These are phyloP conservation scores for Esox niger DNA, from an alignment of 2,113 vertebrate species.

Conservation along the genomic window DNA sequence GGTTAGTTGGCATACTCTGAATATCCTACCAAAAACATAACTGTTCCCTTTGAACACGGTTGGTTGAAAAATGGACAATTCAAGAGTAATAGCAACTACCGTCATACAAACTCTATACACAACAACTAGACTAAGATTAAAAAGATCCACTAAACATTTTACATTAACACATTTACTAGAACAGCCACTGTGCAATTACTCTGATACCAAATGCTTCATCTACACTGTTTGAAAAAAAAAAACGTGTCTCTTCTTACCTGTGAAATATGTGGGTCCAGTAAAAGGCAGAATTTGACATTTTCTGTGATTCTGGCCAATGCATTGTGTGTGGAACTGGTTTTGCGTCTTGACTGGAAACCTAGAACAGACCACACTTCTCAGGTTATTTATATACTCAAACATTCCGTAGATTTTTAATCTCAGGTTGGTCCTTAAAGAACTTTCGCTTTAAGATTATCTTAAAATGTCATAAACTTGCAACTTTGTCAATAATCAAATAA, in stretches of 20 bases:
- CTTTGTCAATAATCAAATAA: background rate
- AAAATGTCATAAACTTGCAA: background rate
- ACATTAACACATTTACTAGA: too few relatives aligned
- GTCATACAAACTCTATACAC: too few relatives aligned
- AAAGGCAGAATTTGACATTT: conserved; percentile 11
- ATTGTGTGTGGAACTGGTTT: conserved; percentile 35
- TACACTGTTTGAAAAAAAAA: too few relatives aligned
- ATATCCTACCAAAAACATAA: too few relatives aligned
- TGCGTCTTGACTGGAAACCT: conserved; percentile 46
- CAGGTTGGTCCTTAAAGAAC: background rate
- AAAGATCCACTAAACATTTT: too few relatives aligned
- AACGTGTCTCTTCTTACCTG: conserved; percentile 54
- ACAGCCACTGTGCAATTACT: too few relatives aligned
- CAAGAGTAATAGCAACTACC: too few relatives aligned
- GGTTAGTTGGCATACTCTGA: too few relatives aligned
- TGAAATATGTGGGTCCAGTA: conserved; percentile 23
- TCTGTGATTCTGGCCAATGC: conserved; percentile 24
- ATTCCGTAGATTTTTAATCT: background rate
- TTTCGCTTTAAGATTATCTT: background rate
- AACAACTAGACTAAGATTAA: too few relatives aligned
- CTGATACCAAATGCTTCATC: too few relatives aligned
- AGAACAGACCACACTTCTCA: background rate
- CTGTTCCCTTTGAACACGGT: too few relatives aligned
- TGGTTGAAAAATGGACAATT: too few relatives aligned
- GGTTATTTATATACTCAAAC: background rate